Percentiles rank a stretch among this genome's conserved stretches.
Evolutionary conservation across 2,797 vertebrate species (phyloP).

Genomic region (Jordanella pulchra): DNA sequence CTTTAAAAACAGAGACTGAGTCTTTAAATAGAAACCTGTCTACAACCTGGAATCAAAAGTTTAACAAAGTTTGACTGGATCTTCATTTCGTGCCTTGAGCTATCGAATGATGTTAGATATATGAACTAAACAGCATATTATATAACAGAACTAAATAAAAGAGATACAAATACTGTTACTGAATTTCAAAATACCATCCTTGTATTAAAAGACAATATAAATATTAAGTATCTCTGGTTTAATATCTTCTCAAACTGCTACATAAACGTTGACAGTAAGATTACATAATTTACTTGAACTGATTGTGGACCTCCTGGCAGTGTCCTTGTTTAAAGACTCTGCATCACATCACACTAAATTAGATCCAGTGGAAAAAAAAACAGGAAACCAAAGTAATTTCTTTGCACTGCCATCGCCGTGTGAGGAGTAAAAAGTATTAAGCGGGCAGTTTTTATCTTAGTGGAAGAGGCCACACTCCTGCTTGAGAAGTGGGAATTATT

Average conservation of each 20-base stretch:
- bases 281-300: background rate
- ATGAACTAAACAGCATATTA: too few relatives aligned
- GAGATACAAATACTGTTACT: too few relatives aligned
- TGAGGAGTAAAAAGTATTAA: constrained; percentile 50
- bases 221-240: background rate
- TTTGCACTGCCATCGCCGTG: constrained; percentile 6
- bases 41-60: background rate
- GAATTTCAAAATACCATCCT: background rate
- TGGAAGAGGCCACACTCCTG: constrained; percentile 48
- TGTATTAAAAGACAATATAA: background rate
- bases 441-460: constrained; percentile 31
- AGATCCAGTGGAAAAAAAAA: background rate
- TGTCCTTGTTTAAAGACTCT: constrained; percentile 20
- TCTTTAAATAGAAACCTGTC: background rate
- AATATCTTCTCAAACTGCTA: constrained; percentile 4
- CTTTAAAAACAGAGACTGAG: background rate
- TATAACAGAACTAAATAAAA: too few relatives aligned
- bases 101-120: too few relatives aligned
- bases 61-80: background rate
- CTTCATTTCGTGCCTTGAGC: background rate
- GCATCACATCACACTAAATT: constrained; percentile 10
- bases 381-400: constrained; percentile 39
- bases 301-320: constrained; percentile 3
- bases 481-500: constrained; percentile 67
- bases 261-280: constrained; percentile 13